Percentiles rank a stretch among this genome's conserved stretches.
Evolutionary conservation across 2,797 vertebrate species (phyloP).

Genomic region (Eleutherodactylus coqui): DNA sequence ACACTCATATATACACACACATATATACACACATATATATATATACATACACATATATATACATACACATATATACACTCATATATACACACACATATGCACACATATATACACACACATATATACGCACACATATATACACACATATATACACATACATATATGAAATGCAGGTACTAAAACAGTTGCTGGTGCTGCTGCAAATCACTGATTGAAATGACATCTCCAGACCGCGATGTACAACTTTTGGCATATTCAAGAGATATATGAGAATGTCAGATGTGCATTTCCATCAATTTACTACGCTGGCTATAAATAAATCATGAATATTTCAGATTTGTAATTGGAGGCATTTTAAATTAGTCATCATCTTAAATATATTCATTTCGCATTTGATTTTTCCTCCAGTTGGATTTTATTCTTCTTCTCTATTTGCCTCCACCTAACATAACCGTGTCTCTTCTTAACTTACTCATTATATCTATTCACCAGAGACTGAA

Average conservation of each 20-base stretch:
- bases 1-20: too few species aligned
- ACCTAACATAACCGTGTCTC: slow-evolving; percentile 32
- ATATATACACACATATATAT: too few species aligned
- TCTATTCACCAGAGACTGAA: slow-evolving; percentile 38
- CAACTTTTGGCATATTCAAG: slow-evolving; percentile 11
- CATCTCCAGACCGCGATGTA: background rate
- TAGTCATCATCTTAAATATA: slow-evolving; percentile 53
- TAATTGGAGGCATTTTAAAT: slow-evolving; percentile 55
- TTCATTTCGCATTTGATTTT: slow-evolving; percentile 34
- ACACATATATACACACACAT: too few species aligned
- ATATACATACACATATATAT: too few species aligned
- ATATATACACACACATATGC: too few species aligned
- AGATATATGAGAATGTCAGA: slow-evolving; percentile 42
- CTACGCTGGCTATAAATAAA: slow-evolving; percentile 52
- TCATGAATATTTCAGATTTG: slow-evolving; percentile 50
- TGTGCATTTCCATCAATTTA: slow-evolving; percentile 51
- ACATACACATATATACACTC: too few species aligned
- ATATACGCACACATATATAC: too few species aligned
- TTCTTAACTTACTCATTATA: slow-evolving; percentile 35
- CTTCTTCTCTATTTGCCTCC: slow-evolving; percentile 34
- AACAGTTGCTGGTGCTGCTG: background rate
- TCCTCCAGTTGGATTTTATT: slow-evolving; percentile 22
- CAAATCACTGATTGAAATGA: slow-evolving; percentile 1
- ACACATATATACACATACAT: background rate
- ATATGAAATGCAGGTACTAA: background rate